Percentiles rank a stretch among this genome's conserved stretches.
These are phyloP conservation scores for Bubo bubo DNA, from an alignment of 2,113 vertebrate genomes.

Conservation along the genomic window DNA sequence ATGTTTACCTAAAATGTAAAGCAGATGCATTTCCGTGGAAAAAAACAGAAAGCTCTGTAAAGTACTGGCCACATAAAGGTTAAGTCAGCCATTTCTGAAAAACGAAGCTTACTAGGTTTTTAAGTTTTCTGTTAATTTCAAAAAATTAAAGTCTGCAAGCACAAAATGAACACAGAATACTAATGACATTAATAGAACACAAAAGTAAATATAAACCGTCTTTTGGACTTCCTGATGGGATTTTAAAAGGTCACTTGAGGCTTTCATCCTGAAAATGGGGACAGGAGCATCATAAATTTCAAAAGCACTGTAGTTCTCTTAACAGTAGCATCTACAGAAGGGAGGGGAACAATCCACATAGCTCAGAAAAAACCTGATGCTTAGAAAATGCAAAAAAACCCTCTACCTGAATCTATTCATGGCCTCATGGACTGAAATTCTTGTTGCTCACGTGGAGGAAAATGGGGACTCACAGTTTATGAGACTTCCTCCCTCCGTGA, in stretches of 20 bases:
- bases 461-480: rapidly evolving
- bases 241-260: background rate
- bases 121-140: background rate
- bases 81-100: background rate
- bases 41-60: background rate
- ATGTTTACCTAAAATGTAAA: background rate
- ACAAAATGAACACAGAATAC: background rate
- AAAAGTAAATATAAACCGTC: background rate
- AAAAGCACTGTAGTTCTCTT: background rate
- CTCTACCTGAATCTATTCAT: background rate
- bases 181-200: background rate
- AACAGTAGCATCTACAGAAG: background rate
- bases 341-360: background rate
- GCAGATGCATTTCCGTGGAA: background rate
- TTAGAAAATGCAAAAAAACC: background rate
- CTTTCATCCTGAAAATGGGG: background rate
- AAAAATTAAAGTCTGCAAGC: background rate
- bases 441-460: background rate
- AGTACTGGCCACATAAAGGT: background rate
- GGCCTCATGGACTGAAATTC: background rate
- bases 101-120: background rate
- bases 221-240: background rate
- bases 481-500: background rate
- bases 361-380: background rate
- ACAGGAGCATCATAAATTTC: background rate